Conservation (phyloP, 2,888 invertebrate species). For the Apoda limacodes region DNA sequence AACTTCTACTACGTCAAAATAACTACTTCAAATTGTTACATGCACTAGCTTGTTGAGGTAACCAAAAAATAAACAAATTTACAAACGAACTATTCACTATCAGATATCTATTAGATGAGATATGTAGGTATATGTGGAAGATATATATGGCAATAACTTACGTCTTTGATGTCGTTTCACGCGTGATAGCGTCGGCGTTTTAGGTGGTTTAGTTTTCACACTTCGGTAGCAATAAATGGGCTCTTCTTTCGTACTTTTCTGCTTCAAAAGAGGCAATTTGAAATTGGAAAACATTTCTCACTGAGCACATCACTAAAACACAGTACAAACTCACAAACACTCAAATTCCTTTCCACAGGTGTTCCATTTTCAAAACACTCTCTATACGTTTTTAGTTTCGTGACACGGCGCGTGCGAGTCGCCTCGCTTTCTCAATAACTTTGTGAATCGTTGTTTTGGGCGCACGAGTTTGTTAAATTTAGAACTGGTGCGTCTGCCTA, state of each 20-base stretch:
- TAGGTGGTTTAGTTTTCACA: slow-evolving; percentile 67
- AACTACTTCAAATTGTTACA: too few relatives aligned
- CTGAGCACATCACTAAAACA: slow-evolving; percentile 23
- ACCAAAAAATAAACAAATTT: too few relatives aligned
- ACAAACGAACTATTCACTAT: too few relatives aligned
- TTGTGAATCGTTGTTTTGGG: slow-evolving; percentile 53
- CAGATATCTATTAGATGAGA: slow-evolving; percentile 25
- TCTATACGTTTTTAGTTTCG: slow-evolving; percentile 7
- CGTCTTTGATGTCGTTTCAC: slow-evolving; percentile 63
- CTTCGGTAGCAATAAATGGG: slow-evolving; percentile 60
- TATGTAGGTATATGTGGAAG: slow-evolving; percentile 7
- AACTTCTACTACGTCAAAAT: too few relatives aligned
- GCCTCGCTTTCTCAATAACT: slow-evolving; percentile 42
- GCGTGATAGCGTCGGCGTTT: slow-evolving; percentile 64
- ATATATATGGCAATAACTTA: slow-evolving; percentile 27
- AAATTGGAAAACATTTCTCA: slow-evolving; percentile 67
- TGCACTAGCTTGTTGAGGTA: too few relatives aligned
- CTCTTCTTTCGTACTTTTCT: slow-evolving; percentile 53
- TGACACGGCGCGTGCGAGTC: slow-evolving; percentile 35
- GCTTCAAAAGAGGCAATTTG: slow-evolving; percentile 62
- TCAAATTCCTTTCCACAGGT: slow-evolving; percentile 10
- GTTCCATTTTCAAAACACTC: slow-evolving; percentile 4
- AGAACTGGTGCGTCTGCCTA: slow-evolving; percentile 47
- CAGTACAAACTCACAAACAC: slow-evolving; percentile 25
- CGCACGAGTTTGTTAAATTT: slow-evolving; percentile 51